Base-by-base conservation (phyloP, 2,797 vertebrate genomes). In the Apogon talboti region DNA sequence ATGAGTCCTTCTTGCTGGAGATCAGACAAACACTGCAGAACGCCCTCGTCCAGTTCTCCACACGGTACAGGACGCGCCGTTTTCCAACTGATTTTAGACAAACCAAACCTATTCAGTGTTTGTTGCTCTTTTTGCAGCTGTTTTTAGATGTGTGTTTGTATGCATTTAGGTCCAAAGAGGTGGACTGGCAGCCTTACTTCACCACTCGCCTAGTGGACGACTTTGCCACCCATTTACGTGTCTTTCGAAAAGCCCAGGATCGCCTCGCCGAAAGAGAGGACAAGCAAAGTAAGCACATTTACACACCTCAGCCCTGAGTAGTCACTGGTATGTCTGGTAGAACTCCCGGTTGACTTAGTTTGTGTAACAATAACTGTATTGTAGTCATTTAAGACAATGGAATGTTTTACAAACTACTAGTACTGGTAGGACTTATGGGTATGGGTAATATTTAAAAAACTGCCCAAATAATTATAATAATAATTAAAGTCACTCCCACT, bases 141-240 rank as follows among this genome's bases (percentile, higher is more conserved):
- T 94, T 87, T 78, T 3, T 54, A 19, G 56, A 11, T 61, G 8
- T 50, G 15, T 61, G 8, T 46, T 13, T 66, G 46, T 40, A 2
- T 68, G 5, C 48, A 6, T 46, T 4, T 52, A 92, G 91, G 73
- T 92, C 91, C 73, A 99, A 99, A 91, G 98, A 99, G 89, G 96
- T 97, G 90, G 98, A 99, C 93, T 99, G 98, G 98, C 98, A 99
- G 92, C 98, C 97, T 91, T 99, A 99, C 90, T 98, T 99, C 87
- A 99, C 98, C 69, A 99, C 98, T 75, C 94, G 97, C 78, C 95
- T 99, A 87, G 97, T 99, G 87, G 98, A 99, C 81, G 96, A 98
- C 84, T 99, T 99, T 85, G 97, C 97, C 82, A 98, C 98, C 71
- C 98, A 99, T 88, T 95, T 99, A 80, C 94, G 97, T 85, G 96